phyloP scores from a whole-genome alignment of 2,797 vertebrate species.

The Falco peregrinus region DNA sequence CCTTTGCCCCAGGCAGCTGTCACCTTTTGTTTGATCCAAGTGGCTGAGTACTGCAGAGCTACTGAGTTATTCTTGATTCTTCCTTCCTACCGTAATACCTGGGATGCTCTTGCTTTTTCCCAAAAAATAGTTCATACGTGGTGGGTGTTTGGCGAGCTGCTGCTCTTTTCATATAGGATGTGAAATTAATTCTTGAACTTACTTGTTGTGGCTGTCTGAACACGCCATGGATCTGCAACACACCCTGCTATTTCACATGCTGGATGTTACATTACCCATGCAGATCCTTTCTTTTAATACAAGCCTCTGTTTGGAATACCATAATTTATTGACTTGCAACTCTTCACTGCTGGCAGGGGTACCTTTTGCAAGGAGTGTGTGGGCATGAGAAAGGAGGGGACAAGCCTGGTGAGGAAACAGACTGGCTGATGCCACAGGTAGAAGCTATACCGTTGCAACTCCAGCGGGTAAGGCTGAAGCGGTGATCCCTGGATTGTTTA shows the following conservation, averaged over 20 bases:
- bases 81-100: not conserved
- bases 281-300: not conserved
- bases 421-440: not conserved
- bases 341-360: not conserved
- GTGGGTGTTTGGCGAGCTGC: not conserved
- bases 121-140: not conserved
- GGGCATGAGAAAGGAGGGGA: not conserved
- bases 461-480: not conserved
- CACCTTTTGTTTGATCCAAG: slow-evolving; percentile 20
- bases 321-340: not conserved
- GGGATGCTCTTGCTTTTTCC: not conserved
- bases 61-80: not conserved
- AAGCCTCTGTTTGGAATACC: not conserved
- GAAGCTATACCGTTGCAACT: not conserved
- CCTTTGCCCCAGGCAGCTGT: slow-evolving; percentile 5
- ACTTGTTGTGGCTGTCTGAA: not conserved
- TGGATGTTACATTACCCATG: not conserved
- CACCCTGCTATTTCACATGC: not conserved
- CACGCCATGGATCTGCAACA: slow-evolving; percentile 11
- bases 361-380: not conserved
- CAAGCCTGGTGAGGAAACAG: not conserved
- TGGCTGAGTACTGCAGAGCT: not conserved
- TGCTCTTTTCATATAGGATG: not conserved
- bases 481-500: not conserved
- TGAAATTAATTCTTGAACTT: not conserved